Evolutionary conservation across 2,888 invertebrate species (phyloP), one percentile per base, ranked within the genome.

Genomic region (Byasa hedistus): DNA sequence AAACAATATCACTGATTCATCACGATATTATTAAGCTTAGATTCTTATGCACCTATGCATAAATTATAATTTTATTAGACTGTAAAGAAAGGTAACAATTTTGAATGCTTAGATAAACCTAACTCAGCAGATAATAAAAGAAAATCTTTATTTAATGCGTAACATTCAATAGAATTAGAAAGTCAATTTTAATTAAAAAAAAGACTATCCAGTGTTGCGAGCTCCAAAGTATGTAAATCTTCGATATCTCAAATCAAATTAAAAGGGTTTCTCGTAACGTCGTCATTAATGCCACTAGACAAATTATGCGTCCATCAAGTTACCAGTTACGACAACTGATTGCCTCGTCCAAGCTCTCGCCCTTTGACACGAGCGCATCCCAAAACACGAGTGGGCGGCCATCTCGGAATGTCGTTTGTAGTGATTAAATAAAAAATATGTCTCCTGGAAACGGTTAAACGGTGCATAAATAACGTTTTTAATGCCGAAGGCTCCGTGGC

Each of bases 361-460:
- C 76, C 76, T 79, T 78, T 76, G 78, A 80, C 78, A 76, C 69
- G 61, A 68, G n/a, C 71, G 60, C 64, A 70, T 74, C 73, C 73
- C 55, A 71, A 74, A 75, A 75, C 36, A 60, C 48, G 36, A 65
- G 21, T 23, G 39, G 57, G 23, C 60, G 64, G 59, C 64, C 64
- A 64, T 67, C 60, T 64, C 57, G 64, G 63, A 67, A 67, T 61
- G 60, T 22, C 52, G 19, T 62, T 22, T 36, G 54, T 54, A 57
- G 56, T 57, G 52, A 63, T 67, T 63, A 67, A 51, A 55, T 59
- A 56, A 67, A 64, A 66, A 64, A 67, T 61, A 64, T 64, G 56
- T 63, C 64, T 64, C 56, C 64, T 67, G 67, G 60, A 67, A 64
- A 39, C 48, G 54, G 39, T 23, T n/a, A 44, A 66, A 27, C 27